Conservation (phyloP, 2,113 vertebrate genomes). For the Phasianus colchicus region DNA sequence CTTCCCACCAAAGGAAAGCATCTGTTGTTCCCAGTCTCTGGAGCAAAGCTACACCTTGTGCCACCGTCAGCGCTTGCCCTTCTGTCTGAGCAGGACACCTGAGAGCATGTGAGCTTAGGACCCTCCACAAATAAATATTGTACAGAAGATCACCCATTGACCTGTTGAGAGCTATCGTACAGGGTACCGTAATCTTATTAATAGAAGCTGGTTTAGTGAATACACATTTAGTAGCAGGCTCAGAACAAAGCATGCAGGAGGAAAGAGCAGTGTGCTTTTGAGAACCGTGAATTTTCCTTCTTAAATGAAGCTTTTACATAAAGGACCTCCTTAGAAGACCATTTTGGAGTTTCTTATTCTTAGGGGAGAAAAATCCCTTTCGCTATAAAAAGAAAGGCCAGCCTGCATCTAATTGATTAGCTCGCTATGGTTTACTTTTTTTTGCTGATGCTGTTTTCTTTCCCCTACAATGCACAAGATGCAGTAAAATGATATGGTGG, state of each 20-base stretch:
- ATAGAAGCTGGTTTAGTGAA: neutral
- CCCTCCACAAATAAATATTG: neutral
- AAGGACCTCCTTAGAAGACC: neutral
- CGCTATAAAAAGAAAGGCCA: neutral
- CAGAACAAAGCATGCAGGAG: neutral
- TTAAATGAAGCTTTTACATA: neutral
- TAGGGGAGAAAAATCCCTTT: neutral
- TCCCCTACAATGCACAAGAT: neutral
- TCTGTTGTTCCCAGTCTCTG: neutral
- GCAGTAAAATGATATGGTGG: neutral
- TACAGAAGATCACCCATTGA: neutral
- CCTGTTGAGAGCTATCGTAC: neutral
- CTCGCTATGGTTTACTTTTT: neutral
- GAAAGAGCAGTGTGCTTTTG: neutral
- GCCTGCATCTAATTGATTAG: neutral
- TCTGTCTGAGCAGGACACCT: neutral
- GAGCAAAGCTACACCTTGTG: neutral
- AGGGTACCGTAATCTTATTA: neutral
- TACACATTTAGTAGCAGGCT: neutral
- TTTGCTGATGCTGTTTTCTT: neutral
- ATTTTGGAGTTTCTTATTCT: constrained; percentile 15
- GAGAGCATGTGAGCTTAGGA: neutral
- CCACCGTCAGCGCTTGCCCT: neutral
- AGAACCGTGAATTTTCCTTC: neutral
- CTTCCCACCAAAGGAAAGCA: neutral